Conservation (phyloP, 2,888 invertebrate species). For the Thereva unica region DNA sequence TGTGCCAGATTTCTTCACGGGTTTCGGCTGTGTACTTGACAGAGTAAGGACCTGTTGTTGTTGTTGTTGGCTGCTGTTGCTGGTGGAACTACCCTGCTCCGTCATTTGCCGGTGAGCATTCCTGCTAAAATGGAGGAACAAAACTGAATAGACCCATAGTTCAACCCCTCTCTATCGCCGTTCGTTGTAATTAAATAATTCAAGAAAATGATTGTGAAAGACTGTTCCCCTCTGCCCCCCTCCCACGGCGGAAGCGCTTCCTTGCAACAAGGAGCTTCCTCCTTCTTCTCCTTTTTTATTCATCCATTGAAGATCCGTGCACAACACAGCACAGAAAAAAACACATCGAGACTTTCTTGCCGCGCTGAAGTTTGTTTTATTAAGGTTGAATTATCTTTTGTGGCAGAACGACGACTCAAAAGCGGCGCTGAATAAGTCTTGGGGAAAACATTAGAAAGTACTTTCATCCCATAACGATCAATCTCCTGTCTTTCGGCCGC, state of each 20-base stretch:
- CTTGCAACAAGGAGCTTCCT: constrained; percentile 12
- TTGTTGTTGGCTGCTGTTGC: neutral
- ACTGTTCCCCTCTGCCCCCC: neutral
- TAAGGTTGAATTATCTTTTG: no score
- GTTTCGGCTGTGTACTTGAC: constrained; percentile 26
- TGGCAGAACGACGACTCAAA: no score
- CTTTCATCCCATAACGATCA: no score
- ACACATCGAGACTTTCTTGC: no score
- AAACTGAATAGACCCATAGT: neutral
- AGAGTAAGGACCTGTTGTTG: constrained; percentile 28
- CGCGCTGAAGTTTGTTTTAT: no score
- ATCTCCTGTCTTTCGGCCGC: no score
- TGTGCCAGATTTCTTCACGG: constrained; percentile 13
- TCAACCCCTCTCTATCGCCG: neutral
- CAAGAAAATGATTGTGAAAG: constrained; percentile 33
- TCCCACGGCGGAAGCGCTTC: constrained; percentile 19
- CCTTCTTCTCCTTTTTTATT: neutral
- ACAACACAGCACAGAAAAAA: no score
- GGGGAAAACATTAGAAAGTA: no score
- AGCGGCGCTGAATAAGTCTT: no score
- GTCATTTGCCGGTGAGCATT: neutral
- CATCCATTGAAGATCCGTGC: no score
- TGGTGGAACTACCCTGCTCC: neutral
- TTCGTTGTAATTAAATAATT: constrained; percentile 32
- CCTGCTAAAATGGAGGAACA: neutral